Percentiles rank a stretch among this genome's conserved stretches.
phyloP scores from a whole-genome alignment of 1,140 invertebrate genomes.

The Arion vulgaris region DNA sequence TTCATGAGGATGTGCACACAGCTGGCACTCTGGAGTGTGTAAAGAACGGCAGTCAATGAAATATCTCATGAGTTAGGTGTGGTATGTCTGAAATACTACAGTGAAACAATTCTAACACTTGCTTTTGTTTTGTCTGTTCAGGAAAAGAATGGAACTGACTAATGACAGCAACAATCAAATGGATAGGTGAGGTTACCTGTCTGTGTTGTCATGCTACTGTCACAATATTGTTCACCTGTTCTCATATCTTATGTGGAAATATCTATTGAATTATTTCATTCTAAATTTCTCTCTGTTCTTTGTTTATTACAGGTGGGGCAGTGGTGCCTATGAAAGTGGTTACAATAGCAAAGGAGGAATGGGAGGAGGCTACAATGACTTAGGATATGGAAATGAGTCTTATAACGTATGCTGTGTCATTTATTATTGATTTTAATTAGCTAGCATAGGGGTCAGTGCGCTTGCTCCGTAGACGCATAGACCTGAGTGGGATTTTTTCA shows the following conservation, averaged over 20 bases:
- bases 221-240: too few species aligned
- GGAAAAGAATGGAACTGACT: slow-evolving; percentile 13
- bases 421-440: not conserved
- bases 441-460: not conserved
- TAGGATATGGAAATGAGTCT: slow-evolving; percentile 16
- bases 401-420: not conserved
- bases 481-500: too few species aligned
- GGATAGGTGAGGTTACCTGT: slow-evolving; percentile 1
- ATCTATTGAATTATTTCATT: not conserved
- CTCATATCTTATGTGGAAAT: not conserved
- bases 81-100: not conserved
- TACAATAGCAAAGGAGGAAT: slow-evolving; percentile 27
- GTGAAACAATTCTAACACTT: not conserved
- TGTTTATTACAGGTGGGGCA: slow-evolving; percentile 15
- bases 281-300: not conserved
- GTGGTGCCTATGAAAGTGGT: slow-evolving; percentile 37
- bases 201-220: not conserved
- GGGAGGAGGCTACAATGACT: slow-evolving; percentile 28
- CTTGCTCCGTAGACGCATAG: too few species aligned
- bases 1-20: too few species aligned
- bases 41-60: too few species aligned
- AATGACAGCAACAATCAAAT: slow-evolving; percentile 9
- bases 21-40: too few species aligned
- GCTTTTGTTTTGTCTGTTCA: not conserved
- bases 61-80: not conserved